These are phyloP conservation scores for Hippopotamus amphibius DNA, from an alignment of 2,113 vertebrate genomes.

Conservation along the genomic window DNA sequence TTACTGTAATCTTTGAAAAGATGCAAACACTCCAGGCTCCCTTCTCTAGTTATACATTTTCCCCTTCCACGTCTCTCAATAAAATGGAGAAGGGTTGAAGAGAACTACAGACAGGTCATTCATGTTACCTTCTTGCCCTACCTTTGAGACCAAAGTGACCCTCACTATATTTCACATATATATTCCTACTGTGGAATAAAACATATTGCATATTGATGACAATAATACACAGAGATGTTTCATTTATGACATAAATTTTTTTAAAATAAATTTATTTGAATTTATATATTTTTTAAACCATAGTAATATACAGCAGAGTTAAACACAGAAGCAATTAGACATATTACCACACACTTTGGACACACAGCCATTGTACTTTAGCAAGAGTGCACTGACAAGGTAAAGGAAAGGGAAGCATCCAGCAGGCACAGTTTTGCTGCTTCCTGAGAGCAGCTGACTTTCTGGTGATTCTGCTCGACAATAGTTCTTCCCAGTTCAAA, in stretches of 20 bases:
- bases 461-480: neutral
- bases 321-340: neutral
- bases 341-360: neutral
- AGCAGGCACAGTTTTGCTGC: neutral
- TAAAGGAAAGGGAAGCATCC: neutral
- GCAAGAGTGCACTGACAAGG: neutral
- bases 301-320: neutral
- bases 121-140: neutral
- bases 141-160: neutral
- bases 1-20: neutral
- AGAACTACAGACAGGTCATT: neutral
- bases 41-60: neutral
- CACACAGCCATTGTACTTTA: neutral
- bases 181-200: neutral
- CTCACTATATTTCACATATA: neutral
- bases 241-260: neutral
- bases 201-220: neutral
- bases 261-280: neutral
- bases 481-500: neutral
- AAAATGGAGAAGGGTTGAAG: neutral
- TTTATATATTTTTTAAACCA: neutral
- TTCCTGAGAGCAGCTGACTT: neutral
- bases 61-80: neutral
- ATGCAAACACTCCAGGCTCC: neutral
- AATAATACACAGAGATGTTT: slow-evolving; percentile 16